Evolutionary conservation across 2,888 invertebrate species (phyloP).

Genomic region (Rhopalosiphum nymphaeae): DNA sequence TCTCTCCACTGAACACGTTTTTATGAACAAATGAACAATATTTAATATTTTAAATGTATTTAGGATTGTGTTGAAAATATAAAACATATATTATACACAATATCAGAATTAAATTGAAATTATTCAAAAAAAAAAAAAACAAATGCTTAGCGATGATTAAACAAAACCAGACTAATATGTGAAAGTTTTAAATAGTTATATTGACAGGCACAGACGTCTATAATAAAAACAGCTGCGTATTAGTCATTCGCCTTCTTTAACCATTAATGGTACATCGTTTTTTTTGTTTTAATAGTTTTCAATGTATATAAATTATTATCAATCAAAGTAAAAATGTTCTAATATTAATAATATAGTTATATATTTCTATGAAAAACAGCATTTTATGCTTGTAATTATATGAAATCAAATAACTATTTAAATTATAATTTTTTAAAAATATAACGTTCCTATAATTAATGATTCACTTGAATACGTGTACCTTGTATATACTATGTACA

Average conservation of each 20-base stretch:
- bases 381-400: not conserved
- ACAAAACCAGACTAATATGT: slow-evolving; percentile 24
- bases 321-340: not conserved
- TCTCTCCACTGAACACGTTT: not conserved
- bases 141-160: slow-evolving; percentile 29
- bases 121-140: not conserved
- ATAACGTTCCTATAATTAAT: not conserved
- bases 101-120: not conserved
- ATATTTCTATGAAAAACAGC: not conserved
- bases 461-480: not conserved
- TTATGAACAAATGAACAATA: not conserved
- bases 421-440: not conserved
- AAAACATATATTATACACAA: not conserved
- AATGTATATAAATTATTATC: not conserved
- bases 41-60: not conserved
- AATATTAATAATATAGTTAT: not conserved
- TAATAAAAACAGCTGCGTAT: not conserved
- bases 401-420: not conserved
- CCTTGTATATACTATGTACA: not conserved
- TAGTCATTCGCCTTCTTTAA: slow-evolving; percentile 4
- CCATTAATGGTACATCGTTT: not conserved
- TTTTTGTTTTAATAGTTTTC: slow-evolving; percentile 14
- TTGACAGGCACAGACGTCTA: slow-evolving; percentile 4
- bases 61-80: not conserved
- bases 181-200: slow-evolving; percentile 43